These are phyloP conservation scores for Drosophila varians DNA, from an alignment of 1,140 invertebrate species.

Conservation along the genomic window DNA sequence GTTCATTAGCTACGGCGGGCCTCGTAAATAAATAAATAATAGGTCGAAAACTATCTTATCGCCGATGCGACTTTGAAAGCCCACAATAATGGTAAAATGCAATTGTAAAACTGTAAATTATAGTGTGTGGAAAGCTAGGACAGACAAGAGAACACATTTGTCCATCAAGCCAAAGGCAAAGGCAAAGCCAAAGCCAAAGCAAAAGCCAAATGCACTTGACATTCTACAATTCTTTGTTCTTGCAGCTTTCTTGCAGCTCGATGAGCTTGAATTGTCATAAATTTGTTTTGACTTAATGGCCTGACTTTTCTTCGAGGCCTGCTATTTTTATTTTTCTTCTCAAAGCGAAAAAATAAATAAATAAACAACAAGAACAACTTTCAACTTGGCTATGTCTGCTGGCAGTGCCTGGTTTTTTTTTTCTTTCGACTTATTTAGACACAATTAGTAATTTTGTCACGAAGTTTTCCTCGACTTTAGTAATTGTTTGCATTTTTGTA, in stretches of 20 bases:
- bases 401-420: background rate
- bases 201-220: slow-evolving; percentile 31
- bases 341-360: slow-evolving; percentile 12
- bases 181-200: slow-evolving; percentile 4
- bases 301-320: slow-evolving; percentile 8
- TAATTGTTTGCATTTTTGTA: slow-evolving; percentile 45
- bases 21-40: slow-evolving; percentile 10
- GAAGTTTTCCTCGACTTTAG: slow-evolving; percentile 24
- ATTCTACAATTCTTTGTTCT: slow-evolving; percentile 25
- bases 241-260: slow-evolving; percentile 2
- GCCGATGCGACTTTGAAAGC: slow-evolving; percentile 12
- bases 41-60: slow-evolving; percentile 13
- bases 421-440: slow-evolving; percentile 27
- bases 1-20: background rate
- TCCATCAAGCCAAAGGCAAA: slow-evolving; percentile 4
- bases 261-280: slow-evolving; percentile 36
- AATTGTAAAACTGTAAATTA: slow-evolving; percentile 32
- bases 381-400: slow-evolving; percentile 23
- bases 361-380: slow-evolving; percentile 26
- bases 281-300: slow-evolving; percentile 39
- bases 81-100: slow-evolving; percentile 23
- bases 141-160: slow-evolving; percentile 16
- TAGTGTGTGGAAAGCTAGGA: slow-evolving; percentile 6
- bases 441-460: slow-evolving; percentile 70
- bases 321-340: slow-evolving; percentile 13